phyloP scores from a whole-genome alignment of 2,888 invertebrate genomes.

The Busseola fusca region DNA sequence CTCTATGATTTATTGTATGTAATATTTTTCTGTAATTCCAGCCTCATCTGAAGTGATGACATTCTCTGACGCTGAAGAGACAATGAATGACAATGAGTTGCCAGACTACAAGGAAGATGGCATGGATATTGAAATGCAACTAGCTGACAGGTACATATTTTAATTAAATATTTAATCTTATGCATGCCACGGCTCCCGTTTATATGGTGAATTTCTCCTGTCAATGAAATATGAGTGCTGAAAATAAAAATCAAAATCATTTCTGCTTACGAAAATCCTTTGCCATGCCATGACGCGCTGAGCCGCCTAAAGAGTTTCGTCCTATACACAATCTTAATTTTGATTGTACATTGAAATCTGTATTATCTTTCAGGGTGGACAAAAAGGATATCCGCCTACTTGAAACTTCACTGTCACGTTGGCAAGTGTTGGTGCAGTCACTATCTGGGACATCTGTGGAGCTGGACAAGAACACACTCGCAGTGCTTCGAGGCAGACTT shows the following conservation, averaged over 20 bases:
- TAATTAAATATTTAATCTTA: too few relatives aligned
- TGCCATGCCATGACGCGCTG: not conserved
- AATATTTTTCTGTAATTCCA: conserved; percentile 45
- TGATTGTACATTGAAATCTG: not conserved
- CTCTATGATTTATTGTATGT: not conserved
- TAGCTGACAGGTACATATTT: conserved; percentile 90
- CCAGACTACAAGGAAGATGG: conserved; percentile 94
- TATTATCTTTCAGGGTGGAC: conserved; percentile 87
- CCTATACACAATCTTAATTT: too few relatives aligned
- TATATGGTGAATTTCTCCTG: not conserved
- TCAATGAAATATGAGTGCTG: not conserved
- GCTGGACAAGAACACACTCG: conserved; percentile 97
- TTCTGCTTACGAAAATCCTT: not conserved
- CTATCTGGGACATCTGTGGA: conserved; percentile 95
- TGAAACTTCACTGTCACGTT: conserved; percentile 96
- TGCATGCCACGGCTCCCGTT: too few relatives aligned
- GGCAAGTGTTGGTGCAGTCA: conserved; percentile 97
- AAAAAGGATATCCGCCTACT: conserved; percentile 96
- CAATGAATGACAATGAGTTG: conserved; percentile 94
- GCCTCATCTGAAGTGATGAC: conserved; percentile 89
- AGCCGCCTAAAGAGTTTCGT: too few relatives aligned
- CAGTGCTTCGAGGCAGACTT: conserved; percentile 96
- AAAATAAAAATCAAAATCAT: not conserved
- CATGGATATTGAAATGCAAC: conserved; percentile 93
- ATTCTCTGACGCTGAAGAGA: conserved; percentile 98